Conservation (phyloP, 2,888 invertebrate species). For the Dynastes hyllus region DNA sequence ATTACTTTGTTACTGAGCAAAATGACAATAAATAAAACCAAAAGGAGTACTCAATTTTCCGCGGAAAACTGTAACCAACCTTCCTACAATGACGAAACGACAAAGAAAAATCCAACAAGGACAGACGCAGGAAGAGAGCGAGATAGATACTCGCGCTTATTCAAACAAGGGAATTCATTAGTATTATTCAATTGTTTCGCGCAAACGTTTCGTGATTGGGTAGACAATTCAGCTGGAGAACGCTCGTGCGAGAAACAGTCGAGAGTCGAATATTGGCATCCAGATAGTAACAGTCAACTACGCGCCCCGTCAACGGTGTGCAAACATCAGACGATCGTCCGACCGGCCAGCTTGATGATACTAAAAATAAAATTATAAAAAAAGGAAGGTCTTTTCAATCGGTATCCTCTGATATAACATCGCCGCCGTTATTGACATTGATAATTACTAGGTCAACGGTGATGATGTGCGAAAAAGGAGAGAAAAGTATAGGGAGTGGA, state of each 20-base stretch:
- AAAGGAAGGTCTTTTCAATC: not conserved
- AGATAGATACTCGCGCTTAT: conserved; percentile 3
- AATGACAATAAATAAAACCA: too few relatives aligned
- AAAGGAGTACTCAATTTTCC: too few relatives aligned
- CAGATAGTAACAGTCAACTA: not conserved
- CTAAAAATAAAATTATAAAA: not conserved
- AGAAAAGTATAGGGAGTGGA: not conserved
- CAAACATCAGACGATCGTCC: not conserved
- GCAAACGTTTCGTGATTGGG: conserved; percentile 9
- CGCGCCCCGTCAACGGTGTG: not conserved
- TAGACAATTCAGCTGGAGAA: conserved; percentile 1
- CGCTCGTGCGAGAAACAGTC: not conserved
- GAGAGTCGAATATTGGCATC: not conserved
- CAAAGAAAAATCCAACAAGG: not conserved
- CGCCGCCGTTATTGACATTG: conserved; percentile 3
- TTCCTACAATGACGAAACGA: too few relatives aligned
- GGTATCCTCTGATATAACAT: not conserved
- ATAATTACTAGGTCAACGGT: conserved; percentile 14
- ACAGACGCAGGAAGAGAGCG: not conserved
- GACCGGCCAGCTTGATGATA: not conserved
- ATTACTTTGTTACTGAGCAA: too few relatives aligned
- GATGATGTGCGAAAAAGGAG: not conserved
- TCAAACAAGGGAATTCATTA: conserved; percentile 10
- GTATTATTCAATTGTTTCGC: not conserved
- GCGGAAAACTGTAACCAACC: too few relatives aligned